Base-by-base conservation (phyloP, 2,113 vertebrate species). In the Dryoscopus gambensis region DNA sequence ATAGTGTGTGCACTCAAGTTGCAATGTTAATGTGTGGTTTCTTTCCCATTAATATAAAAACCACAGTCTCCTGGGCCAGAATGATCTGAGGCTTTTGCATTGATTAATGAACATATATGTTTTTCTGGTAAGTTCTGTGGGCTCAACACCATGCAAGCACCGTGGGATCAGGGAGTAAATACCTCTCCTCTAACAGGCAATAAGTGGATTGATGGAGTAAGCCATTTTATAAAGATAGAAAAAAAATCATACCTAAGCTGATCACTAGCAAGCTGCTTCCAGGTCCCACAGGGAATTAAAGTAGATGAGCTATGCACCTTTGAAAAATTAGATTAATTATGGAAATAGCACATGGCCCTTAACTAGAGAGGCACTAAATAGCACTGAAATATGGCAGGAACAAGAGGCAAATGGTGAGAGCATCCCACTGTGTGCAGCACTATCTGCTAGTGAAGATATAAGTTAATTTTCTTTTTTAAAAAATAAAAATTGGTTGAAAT, bases 261-360 rank as follows among this genome's bases (percentile, higher is more conserved):
- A 67, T 88, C 79, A 69, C 46, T 59, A 55, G 70, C 76, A 86
- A 77, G 57, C 68, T 77, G 44, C 47, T 88, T 91, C 78, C 62
- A 80, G 60, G 80, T 31, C 25, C 16, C 77, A 52, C 23, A 13
- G 47, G 69, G 60, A 91, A 86, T 81, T 90, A 79, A 85, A 93
- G 69, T 17, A 50, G 64, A 84, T 89, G 85, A 93, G 80, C 62
- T 64, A 68, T 16, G 20, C 44, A 89, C 35, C 81, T 84, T 81
- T 84, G 85, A 73, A 89, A 93, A 95, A 90, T 67, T 47, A 92
- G 57, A 90, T 92, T 89, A 78, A 83, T 96, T 78, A 91, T 42
- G 55, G 79, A 86, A 90, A 86, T 63, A 77, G 55, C 40, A 56
- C 35, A 71, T 69, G 84, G 89, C 44, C 68, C 62, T 93, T 84